Evolutionary conservation across 2,888 invertebrate genomes (phyloP), one percentile per base, ranked within the genome.

Genomic region (Lasioglossum vierecki): DNA sequence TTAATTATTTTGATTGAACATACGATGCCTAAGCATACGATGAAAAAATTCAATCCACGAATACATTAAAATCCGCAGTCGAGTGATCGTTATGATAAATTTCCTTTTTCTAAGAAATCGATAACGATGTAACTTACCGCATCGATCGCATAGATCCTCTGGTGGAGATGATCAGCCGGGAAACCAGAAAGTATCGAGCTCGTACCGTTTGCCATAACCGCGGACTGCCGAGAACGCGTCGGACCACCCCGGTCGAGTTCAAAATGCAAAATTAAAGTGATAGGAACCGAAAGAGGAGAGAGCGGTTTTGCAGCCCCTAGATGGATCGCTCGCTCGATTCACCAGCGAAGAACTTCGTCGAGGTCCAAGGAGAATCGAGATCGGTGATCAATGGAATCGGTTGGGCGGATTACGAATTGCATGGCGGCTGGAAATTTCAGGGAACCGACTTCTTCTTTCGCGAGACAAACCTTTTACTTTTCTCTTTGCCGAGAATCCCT

Each of bases 341-440:
- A 84, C 87, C 83, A 84, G 80, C 88, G 26, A 13, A 13, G 5
- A 30, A 15, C 15, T 30, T 5, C 13, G 60, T 26, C 11, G 9
- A 30, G 13, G 1, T 5, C 26, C 4, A 60, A 26, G 60, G 26
- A 60, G n/a, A n/a, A 30, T 68, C 15, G 35, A 22, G 66, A 68
- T 9, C 35, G 66, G 18, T 9, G 35, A 18, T 35, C 57, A 41
- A 75, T n/a, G 53, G 70, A 76, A 13, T 26, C 41, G 63, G 11
- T 22, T n/a, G 46, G 30, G 53, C 30, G 41, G 22, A 68, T 46
- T 9, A 53, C 2, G 44, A 11, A 11, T 11, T 44, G 44, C 70
- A 49, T 22, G 73, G 70, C 63, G 88, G 68, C 84, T 88, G 88
- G 86, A 83, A 87, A 89, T 85, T 86, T 85, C 86, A 83, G 83